Evolutionary conservation across 2,113 vertebrate species (phyloP).

Genomic region (Motacilla tschutschensis): DNA sequence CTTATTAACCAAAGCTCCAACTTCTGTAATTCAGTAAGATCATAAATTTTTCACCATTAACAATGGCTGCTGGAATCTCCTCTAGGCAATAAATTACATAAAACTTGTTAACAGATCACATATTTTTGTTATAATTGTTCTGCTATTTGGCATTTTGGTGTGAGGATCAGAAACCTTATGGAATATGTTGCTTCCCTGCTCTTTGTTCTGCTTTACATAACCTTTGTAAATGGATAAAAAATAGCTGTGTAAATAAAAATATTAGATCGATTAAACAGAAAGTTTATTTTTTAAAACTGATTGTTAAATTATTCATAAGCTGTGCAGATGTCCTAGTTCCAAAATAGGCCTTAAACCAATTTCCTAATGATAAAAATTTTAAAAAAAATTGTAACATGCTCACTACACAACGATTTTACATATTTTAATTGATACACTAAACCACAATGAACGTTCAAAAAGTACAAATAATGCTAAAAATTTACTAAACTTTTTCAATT

Average conservation of each 20-base stretch:
- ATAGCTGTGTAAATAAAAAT: neutral
- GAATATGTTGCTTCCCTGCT: neutral
- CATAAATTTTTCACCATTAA: neutral
- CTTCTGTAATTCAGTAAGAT: neutral
- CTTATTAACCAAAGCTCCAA: neutral
- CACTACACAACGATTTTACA: neutral
- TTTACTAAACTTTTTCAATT: neutral
- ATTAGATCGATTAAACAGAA: neutral
- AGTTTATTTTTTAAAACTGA: neutral
- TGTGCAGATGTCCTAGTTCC: neutral
- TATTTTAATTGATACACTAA: neutral
- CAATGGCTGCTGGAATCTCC: neutral
- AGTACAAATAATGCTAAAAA: neutral
- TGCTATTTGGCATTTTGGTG: neutral
- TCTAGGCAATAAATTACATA: neutral
- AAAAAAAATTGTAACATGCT: fast-evolving
- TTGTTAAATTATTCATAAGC: neutral
- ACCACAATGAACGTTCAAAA: neutral
- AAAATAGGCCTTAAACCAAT: neutral
- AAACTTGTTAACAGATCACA: neutral
- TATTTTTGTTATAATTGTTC: neutral
- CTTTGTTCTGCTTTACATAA: neutral
- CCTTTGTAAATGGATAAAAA: neutral
- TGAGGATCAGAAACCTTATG: neutral
- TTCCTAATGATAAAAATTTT: neutral